Evolutionary conservation across 2,888 invertebrate species (phyloP).

Genomic region (Minunthozetes semirufus): DNA sequence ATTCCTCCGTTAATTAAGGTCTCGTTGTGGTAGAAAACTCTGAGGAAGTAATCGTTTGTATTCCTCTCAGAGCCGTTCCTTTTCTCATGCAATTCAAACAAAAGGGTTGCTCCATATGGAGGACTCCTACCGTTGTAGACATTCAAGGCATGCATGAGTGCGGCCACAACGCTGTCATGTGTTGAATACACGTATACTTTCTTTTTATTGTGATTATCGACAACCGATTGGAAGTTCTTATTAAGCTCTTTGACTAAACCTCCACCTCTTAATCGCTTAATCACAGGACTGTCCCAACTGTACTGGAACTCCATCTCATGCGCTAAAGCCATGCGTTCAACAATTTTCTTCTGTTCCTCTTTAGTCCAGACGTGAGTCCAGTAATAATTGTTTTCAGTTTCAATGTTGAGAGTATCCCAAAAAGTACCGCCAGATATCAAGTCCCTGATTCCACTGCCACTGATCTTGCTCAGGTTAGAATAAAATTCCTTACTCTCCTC

Average conservation of each 20-base stretch:
- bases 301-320: not conserved
- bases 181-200: constrained; percentile 35
- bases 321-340: not conserved
- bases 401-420: not conserved
- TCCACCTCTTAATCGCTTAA: not conserved
- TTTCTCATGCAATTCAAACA: constrained; percentile 33
- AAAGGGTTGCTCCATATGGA: constrained; percentile 32
- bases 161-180: constrained; percentile 29
- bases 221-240: not conserved
- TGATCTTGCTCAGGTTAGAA: not conserved
- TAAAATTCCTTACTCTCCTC: not conserved
- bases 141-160: constrained; percentile 25
- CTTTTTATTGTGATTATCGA: not conserved
- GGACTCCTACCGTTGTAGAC: constrained; percentile 13
- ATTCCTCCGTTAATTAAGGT: not conserved
- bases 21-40: constrained; percentile 8
- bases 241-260: constrained; percentile 23
- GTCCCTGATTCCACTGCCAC: not conserved
- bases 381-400: not conserved
- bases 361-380: not conserved
- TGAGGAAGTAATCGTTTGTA: not conserved
- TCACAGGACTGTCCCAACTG: not conserved
- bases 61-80: not conserved
- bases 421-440: not conserved
- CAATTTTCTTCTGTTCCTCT: not conserved